Base-by-base conservation (phyloP, 1,140 invertebrate species). In the Zophobas atratus region DNA sequence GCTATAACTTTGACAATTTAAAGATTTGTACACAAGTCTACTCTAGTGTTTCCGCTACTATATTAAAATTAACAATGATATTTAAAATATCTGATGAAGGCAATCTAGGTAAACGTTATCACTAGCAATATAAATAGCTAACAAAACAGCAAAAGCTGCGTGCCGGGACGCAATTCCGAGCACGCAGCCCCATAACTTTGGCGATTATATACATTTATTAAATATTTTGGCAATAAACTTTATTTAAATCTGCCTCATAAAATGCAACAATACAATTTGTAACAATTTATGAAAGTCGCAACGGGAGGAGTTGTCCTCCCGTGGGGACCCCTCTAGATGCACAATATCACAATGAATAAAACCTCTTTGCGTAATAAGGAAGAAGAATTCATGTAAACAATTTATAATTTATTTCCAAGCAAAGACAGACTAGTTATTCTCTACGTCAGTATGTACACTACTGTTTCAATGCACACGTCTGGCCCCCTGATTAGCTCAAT, bases 11-110 rank as follows among this genome's bases (percentile, higher is more conserved):
- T 67, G 60, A 67, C 70, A 35, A 60, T 60, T 67, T 70, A 77
- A 70, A 77, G 70, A 74, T 79, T 79, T 79, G 73, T 79, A 75
- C 77, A 79, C 60, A 79, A 79, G 48, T 57, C 77, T 79, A 79
- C 51, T 63, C 67, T 70, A 53, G 57, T 79, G 67, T 70, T 34
- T 79, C 49, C 56, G 46, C 53, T 70, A 70, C 56, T 56, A 70
- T 56, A 63, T 77, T 70, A 77, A 77, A 77, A 77, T 77, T 77
- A 74, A 72, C 76, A 77, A 77, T 71, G 76, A 77, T 77, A 77
- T 77, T 77, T 60, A 77, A 77, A 73, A 77, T 77, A 77, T 77
- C 70, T 76, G 51, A 79, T 63, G 53, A 79, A 79, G 77, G 72
- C 73, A 79, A 70, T 75, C 73, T 79, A 79, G 73, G 77, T 79